phyloP scores from a whole-genome alignment of 2,888 invertebrate genomes.

The Acronicta alni region DNA sequence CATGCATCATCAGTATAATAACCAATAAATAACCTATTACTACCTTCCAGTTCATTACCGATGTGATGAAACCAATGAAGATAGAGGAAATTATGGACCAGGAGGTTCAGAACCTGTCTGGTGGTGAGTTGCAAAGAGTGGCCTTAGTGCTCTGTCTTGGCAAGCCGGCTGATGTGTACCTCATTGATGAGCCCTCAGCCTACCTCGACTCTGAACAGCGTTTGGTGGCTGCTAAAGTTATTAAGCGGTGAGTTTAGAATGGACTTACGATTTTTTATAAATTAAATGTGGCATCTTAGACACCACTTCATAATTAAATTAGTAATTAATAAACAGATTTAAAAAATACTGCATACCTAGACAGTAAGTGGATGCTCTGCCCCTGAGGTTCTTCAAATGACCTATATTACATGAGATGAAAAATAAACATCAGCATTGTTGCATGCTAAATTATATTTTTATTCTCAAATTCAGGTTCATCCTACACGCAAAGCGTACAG shows the following conservation, averaged over 20 bases:
- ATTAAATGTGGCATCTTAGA: too few relatives aligned
- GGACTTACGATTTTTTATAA: too few relatives aligned
- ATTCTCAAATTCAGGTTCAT: conserved; percentile 92
- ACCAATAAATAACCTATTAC: background rate
- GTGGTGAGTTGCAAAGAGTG: conserved; percentile 99
- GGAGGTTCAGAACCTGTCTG: conserved; percentile 99
- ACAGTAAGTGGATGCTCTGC: too few relatives aligned
- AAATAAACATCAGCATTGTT: too few relatives aligned
- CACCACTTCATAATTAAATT: too few relatives aligned
- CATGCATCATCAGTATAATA: too few relatives aligned
- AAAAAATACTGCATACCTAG: too few relatives aligned
- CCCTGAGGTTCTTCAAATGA: too few relatives aligned
- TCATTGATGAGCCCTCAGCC: conserved; percentile 99
- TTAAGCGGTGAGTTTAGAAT: conserved; percentile 93
- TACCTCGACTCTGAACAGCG: conserved; percentile 99
- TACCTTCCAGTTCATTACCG: conserved; percentile 95
- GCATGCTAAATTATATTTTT: background rate
- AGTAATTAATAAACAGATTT: too few relatives aligned
- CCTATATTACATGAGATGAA: too few relatives aligned
- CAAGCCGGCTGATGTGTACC: conserved; percentile 99
- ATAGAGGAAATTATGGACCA: conserved; percentile 99
- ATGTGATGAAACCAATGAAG: conserved; percentile 99
- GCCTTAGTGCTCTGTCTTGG: conserved; percentile 98
- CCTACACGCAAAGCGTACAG: conserved; percentile 99
- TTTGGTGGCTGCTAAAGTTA: conserved; percentile 99